Conservation (phyloP, 2,888 invertebrate genomes). For the Drosophila nr. fundita region DNA sequence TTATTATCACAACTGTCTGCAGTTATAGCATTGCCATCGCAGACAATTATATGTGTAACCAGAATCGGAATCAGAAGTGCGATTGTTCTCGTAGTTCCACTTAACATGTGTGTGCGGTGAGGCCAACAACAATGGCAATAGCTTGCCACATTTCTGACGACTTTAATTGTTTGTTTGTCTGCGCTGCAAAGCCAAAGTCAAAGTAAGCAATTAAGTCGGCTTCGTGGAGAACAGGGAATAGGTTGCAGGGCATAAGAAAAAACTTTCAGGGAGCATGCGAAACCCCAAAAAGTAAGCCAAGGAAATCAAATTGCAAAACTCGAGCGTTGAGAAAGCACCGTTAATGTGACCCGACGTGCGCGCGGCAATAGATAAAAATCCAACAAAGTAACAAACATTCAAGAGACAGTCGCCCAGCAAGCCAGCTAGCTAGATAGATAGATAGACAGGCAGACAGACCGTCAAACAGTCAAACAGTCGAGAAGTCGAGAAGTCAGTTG, state of each 20-base stretch:
- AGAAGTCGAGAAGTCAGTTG: slow-evolving; percentile 19
- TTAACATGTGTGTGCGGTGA: slow-evolving; percentile 52
- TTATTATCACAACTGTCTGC: slow-evolving; percentile 13
- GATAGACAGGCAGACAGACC: slow-evolving; percentile 23
- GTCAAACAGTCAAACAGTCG: slow-evolving; percentile 38
- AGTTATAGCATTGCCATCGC: slow-evolving; percentile 11
- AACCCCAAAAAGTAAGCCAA: slow-evolving; percentile 38
- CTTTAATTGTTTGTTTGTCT: slow-evolving; percentile 72
- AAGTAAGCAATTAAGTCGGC: slow-evolving; percentile 10
- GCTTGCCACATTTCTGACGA: slow-evolving; percentile 64
- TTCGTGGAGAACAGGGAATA: neutral
- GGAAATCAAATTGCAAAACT: slow-evolving; percentile 76
- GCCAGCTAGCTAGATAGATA: slow-evolving; percentile 41
- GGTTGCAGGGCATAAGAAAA: neutral
- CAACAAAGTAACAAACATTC: slow-evolving; percentile 47
- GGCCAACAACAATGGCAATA: slow-evolving; percentile 46
- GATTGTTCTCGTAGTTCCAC: neutral
- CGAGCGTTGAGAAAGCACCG: slow-evolving; percentile 77
- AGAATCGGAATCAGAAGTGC: slow-evolving; percentile 15
- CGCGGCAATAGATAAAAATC: slow-evolving; percentile 71
- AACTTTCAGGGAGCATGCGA: slow-evolving; percentile 38
- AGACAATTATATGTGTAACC: slow-evolving; percentile 24
- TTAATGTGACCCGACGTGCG: slow-evolving; percentile 77
- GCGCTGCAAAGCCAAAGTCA: slow-evolving; percentile 21
- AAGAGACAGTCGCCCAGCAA: slow-evolving; percentile 54